Base-by-base conservation (phyloP, 2,113 vertebrate species). In the Malaclemys terrapin region DNA sequence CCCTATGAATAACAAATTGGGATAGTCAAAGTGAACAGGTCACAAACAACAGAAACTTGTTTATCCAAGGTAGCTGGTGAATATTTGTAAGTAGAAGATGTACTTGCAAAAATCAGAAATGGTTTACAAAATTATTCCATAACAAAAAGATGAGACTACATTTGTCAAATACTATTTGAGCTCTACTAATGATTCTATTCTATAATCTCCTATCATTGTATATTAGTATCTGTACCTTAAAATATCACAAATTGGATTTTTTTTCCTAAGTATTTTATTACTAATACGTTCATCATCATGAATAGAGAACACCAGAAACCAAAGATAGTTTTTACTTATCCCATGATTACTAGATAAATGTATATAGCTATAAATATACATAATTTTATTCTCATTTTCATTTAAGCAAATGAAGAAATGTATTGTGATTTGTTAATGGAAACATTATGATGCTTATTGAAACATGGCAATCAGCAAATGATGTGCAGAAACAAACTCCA, bases 361-460 rank as follows among this genome's bases (percentile, higher is more conserved):
- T 52, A 27, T 69, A 42, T 11, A 59, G 42, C 47, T 89, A 59
- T 27, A 94, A 93, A 89, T 81, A 88, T 8, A 47, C 31, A 69
- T 85, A 89, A 89, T 79, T 88, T 19, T 11, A 4, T 89, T 91
- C 75, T 89, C 38, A 69, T 88, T 95, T 93, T 82, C 72, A 82
- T 80, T 93, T 86, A 89, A 82, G 78, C 31, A 93, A 94, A 69
- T 29, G 57, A 52, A 62, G 19, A 75, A 86, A 76, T 3, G 2
- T 47, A 47, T 54, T 76, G 49, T 89, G 83, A 84, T 4, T 4
- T 12, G 75, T 16, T 76, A 84, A 86, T 14, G 7, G 81, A 82
- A 92, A 86, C 42, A 9, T 27, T n/a, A 2, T 0, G 1, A 65
- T 84, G 56, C 88, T 93, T 82, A 82, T 6, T 79, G 90, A 75